Base-by-base conservation (phyloP, 2,797 vertebrate genomes). In the Botia almorhae region DNA sequence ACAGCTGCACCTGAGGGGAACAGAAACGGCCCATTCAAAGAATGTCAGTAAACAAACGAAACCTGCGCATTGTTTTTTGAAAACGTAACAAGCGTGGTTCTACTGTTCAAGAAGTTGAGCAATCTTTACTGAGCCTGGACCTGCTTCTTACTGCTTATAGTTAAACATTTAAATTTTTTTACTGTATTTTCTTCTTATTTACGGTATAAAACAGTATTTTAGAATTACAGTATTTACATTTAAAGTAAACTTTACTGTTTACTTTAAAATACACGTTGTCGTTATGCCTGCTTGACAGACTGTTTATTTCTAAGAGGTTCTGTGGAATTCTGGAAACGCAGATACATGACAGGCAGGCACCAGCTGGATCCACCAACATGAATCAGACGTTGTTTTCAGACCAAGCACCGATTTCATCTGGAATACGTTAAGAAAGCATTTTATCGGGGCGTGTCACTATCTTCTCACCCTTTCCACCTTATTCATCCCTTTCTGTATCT, bases 321-420 rank as follows among this genome's bases (percentile, higher is more conserved):
- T 4, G 26, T 58, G 89, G 89, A 90, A 91, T 89, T 83, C 19
- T 17, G 69, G 76, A 87, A 90, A 91, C 88, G 81, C 58, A 48
- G 56, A 70, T 73, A 75, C 39, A 50, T 88, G 87, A 89, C 86
- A 88, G 33, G 67, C 51, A n/a, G 19, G 69, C 75, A 84, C 21
- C 82, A 83, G 78, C 50, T 69, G 64, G 63, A 74, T 77, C 76
- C 55, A 74, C 14, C 19, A 76, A 87, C 74, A 81, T 84, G 71
- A 84, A 85, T 76, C 80, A 87, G 21, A 77, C 80, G 36, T 69
- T 60, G 53, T 85, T 81, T 78, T 78, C 56, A 74, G 70, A 84
- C 78, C 72, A 73, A 86, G 82, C 79, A 85, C 84, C 77, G 83
- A 73, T 55, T 80, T 85, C 83, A 88, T 87, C 87, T 90, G 85